Evolutionary conservation across 2,888 invertebrate species (phyloP), one percentile per base, ranked within the genome.

Genomic region (Amitus sp.): DNA sequence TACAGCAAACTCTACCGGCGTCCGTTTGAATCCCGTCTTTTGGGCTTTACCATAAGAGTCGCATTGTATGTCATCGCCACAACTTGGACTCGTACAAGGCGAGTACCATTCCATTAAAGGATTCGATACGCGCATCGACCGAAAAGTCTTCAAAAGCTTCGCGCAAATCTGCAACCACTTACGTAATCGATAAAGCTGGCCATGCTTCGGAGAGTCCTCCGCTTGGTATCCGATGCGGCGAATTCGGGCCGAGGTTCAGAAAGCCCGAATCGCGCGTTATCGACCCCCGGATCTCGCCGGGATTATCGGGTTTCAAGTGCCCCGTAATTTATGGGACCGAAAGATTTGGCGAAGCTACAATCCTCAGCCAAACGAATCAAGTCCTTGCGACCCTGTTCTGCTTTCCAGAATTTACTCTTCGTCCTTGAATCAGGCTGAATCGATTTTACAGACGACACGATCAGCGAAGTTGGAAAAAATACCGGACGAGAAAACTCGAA

Each of bases 261-360:
- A 46, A 45, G 15, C 43, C 58, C 4, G 47, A 42, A 45, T 54
- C 60, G 39, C 57, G 58, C 28, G 13, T 40, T 23, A 39, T 55
- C 5, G 50, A 43, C 13, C 43, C 54, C 27, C 49, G 23, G 10
- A 39, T 45, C 17, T 39, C 45, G 6, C 23, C 39, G 18, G 46
- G 27, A 34, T 23, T 7, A 23, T 30, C 48, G 2, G 57, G 62
- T 42, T 57, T 67, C 52, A 57, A 66, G 56, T 69, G 55, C 40
- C 68, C 72, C 2, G 63, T 62, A 15, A 62, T 64, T 40, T 68
- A 67, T 52, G 50, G 43, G 17, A 33, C 60, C 15, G 66, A 54
- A 43, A 64, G 48, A 37, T 45, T 58, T 37, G 47, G 52, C 17
- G 46, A 51, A 65, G 70, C 68, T 66, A 48, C 42, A 19, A 40